A percentile compares a stretch with the other conserved stretches of the same genome.
Conservation (phyloP, 1,140 invertebrate species). For the Calliopsis andreniformis region DNA sequence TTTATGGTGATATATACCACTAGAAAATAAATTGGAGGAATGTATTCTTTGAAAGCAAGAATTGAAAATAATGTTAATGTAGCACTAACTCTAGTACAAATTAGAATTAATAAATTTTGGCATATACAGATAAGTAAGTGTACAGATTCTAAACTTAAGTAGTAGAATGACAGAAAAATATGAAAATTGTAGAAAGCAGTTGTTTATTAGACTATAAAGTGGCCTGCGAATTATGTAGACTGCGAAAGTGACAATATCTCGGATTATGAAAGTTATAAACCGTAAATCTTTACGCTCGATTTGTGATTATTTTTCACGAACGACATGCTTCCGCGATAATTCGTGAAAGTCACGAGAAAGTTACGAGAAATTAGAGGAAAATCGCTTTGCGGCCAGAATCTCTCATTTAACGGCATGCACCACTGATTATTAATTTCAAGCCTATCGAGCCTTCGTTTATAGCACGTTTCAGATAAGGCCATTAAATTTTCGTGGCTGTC, state of each 20-base stretch:
- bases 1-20: neutral
- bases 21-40: neutral
- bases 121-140: too few species aligned
- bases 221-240: constrained; percentile 8
- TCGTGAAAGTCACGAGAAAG: constrained; percentile 52
- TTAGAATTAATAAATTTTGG: too few species aligned
- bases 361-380: constrained; percentile 53
- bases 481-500: constrained; percentile 60
- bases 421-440: constrained; percentile 60
- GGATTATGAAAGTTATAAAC: constrained; percentile 44
- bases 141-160: too few species aligned
- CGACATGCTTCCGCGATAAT: constrained; percentile 50
- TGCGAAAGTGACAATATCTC: constrained; percentile 45
- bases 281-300: constrained; percentile 50
- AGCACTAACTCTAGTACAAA: too few species aligned
- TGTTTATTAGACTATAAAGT: constrained; percentile 22
- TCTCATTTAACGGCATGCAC: constrained; percentile 43
- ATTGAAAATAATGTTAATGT: neutral
- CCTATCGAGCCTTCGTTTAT: constrained; percentile 23
- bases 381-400: constrained; percentile 38
- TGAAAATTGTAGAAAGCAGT: constrained; percentile 20
- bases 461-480: constrained; percentile 43
- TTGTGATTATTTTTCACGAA: constrained; percentile 42
- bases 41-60: too few species aligned
- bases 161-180: neutral